Evolutionary conservation across 2,113 vertebrate genomes (phyloP), one percentile per base, ranked within the genome.

Genomic region (human (Homo sapiens)): DNA sequence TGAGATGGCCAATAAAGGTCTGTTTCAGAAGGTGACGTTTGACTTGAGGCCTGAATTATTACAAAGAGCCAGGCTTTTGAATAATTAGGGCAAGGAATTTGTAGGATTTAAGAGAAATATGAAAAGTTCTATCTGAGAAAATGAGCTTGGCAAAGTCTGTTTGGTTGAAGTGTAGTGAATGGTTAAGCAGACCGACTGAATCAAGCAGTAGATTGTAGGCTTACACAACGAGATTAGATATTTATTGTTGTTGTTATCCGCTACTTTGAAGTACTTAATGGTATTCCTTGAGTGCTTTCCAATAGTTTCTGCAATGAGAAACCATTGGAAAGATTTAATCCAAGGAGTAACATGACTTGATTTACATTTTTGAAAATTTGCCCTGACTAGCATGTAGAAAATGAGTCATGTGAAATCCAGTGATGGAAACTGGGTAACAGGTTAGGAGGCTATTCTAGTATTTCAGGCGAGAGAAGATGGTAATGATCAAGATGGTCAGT

Each of bases 291-390:
- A 64, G 61, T 64, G 61, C 27, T 64, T 64, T 64, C 13, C 12
- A 64, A 59, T 89, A 92, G 8, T 86, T 86, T 73, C 72, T 80
- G 2, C n/a, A 84, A 70, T 55, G 14, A 79, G 25, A 95, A 79
- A 8, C 10, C 5, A 50, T 13, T 89, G 23, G 59, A 75, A 45
- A 83, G 23, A 90, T 66, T 86, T 92, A 84, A 80, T 61, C 48
- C 50, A 14, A 30, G 2, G 13, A 83, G 16, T 64, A 22, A 35
- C 9, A 38, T 87, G 70, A 55, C 38, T 38, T 68, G 23, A 52
- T 84, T 85, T 95, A 57, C 6, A 79, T 35, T 82, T 90, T 86
- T 80, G 43, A 70, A 96, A 85, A 70, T 84, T 40, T 92, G 1
- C 6, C 12, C 12, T 68, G 14, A 64, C 20, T 64, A 59, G 27